Evolutionary conservation across 2,797 vertebrate species (phyloP).

Genomic region (Sciurus carolinensis): DNA sequence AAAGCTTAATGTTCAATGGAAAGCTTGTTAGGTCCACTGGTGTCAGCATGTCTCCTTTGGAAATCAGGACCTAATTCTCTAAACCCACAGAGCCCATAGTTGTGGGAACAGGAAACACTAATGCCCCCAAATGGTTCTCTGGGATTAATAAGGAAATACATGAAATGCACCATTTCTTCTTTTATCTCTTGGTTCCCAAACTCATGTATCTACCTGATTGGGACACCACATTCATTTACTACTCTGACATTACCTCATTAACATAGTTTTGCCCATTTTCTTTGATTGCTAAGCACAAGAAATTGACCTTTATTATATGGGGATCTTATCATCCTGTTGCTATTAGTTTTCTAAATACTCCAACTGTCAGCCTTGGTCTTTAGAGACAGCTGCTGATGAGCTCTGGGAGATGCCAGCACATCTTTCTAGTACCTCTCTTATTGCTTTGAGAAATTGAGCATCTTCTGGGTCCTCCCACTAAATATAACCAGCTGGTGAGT

Average conservation of each 20-base stretch:
- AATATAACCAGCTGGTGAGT: conserved; percentile 57
- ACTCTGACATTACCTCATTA: conserved; percentile 4
- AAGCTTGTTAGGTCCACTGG: background rate
- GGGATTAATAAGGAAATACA: background rate
- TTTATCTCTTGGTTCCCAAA: background rate
- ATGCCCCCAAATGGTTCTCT: background rate
- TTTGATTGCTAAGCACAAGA: background rate
- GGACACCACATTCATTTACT: background rate
- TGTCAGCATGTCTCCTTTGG: background rate
- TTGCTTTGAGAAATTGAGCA: conserved; percentile 66
- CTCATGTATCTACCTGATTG: background rate
- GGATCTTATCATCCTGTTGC: background rate
- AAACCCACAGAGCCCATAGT: background rate
- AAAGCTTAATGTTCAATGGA: background rate
- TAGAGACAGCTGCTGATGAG: background rate
- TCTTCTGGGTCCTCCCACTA: conserved; percentile 41
- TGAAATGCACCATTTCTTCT: background rate
- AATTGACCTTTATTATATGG: background rate
- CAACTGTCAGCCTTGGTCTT: conserved; percentile 2
- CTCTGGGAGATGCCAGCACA: background rate
- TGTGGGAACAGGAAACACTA: background rate
- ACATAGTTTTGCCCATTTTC: background rate
- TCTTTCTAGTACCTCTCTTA: conserved; percentile 13
- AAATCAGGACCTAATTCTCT: conserved; percentile 1
- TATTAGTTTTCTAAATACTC: conserved; percentile 64